Evolutionary conservation across 2,888 invertebrate genomes (phyloP), one percentile per base, ranked within the genome.

Genomic region (Epinotia nisella): DNA sequence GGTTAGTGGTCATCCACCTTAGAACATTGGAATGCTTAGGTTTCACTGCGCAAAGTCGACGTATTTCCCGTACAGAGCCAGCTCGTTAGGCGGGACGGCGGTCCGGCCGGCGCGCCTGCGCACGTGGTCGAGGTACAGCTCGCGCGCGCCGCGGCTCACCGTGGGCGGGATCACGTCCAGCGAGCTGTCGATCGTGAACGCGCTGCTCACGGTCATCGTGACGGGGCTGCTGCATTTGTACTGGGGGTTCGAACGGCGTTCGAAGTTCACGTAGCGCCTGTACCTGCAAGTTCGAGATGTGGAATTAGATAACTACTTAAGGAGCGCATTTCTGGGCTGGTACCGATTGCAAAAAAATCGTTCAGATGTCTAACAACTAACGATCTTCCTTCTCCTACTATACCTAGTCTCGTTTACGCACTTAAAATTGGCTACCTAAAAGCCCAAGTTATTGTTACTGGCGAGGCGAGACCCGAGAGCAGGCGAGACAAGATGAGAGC

Each of bases 81-180:
- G 15, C 1, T 89, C 87, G 1, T 80, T 80, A 0, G 81, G 24
- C 0, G 88, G 82, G 2, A 89, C 85, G 89, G 94, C 74, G 76
- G 89, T 51, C 83, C 90, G 70, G 92, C 95, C 96, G 92, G 78
- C 91, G 83, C 78, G 90, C 83, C 81, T 94, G 85, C 80, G 93
- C 3, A 97, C 94, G 69, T 97, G 97, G 66, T 95, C 94, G 75
- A 95, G 91, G 85, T 97, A 97, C 76, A 97, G 94, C 78, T 95
- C 95, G 66, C 95, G 92, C 58, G 96, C 95, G 15, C 93, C 88
- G 76, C 94, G 90, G 11, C 93, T 93, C 15, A 97, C 96, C 3
- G 92, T 94, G 1, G 97, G 97, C 29, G 96, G 94, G 58, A 94
- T 94, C 21, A 96, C 95, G 82, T 95, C 91, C 24, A 94, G 90